phyloP scores from a whole-genome alignment of 2,113 vertebrate species.

The Camelus bactrianus region DNA sequence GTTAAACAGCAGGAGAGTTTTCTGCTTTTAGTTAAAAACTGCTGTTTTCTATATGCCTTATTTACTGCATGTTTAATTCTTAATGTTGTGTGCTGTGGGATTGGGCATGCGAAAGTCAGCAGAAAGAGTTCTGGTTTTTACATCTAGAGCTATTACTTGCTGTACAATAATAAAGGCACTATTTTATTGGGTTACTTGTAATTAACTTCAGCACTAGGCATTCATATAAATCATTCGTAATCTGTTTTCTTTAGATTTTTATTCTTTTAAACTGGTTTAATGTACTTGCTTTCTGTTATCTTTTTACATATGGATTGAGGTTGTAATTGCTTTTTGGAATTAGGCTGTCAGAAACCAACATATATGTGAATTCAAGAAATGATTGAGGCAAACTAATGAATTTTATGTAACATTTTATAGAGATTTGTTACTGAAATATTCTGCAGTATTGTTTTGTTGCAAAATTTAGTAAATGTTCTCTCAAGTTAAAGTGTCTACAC shows the following conservation, averaged over 20 bases:
- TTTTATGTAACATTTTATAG: slow-evolving; percentile 85
- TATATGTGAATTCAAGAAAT: slow-evolving; percentile 84
- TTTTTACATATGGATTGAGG: slow-evolving; percentile 81
- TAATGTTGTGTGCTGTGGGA: slow-evolving; percentile 87
- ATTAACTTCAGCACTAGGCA: slow-evolving; percentile 91
- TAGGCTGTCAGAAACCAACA: slow-evolving; percentile 85
- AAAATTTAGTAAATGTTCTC: slow-evolving; percentile 62
- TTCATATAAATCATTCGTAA: slow-evolving; percentile 90
- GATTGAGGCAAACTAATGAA: slow-evolving; percentile 86
- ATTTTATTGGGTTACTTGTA: slow-evolving; percentile 92
- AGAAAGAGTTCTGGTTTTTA: slow-evolving; percentile 88
- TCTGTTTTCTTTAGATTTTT: slow-evolving; percentile 90
- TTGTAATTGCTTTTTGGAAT: slow-evolving; percentile 87
- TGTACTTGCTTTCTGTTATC: slow-evolving; percentile 85
- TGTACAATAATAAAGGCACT: slow-evolving; percentile 90
- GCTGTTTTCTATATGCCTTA: slow-evolving; percentile 87
- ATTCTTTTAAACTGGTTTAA: slow-evolving; percentile 86
- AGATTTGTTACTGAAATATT: slow-evolving; percentile 83
- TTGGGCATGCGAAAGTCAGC: slow-evolving; percentile 86
- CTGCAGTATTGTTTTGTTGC: slow-evolving; percentile 64
- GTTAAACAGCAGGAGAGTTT: slow-evolving; percentile 87
- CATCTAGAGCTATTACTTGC: slow-evolving; percentile 87
- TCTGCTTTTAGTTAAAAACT: slow-evolving; percentile 89
- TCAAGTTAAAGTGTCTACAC: background rate
- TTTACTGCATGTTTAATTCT: slow-evolving; percentile 90